Evolutionary conservation across 23 tunicate genomes (phyloP), one percentile per base, ranked within the genome.

Genomic region (Ascidia mentula): DNA sequence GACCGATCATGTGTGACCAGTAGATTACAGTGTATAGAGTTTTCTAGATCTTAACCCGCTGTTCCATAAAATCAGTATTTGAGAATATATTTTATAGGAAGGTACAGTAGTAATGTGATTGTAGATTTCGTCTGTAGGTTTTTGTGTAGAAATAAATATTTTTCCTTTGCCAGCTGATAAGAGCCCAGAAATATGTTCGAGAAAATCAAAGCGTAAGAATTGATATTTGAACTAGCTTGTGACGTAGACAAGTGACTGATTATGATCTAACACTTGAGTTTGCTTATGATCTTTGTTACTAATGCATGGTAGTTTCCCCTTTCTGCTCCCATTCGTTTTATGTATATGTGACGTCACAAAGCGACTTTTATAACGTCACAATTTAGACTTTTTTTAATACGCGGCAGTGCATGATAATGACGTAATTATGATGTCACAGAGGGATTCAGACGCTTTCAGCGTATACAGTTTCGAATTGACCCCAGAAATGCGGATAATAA

Each of bases 391-490:
- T 20, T 28, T 28, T 53, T 9, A 28, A 53, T 28, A 53, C 38
- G 38, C 12, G 24, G 31, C 38, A 35, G 31, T 34, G 40, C 38
- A 36, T 72, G 40, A 20, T 72, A 72, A 72, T 34, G 12, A 72
- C 1, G 38, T 72, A 72, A 36, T 72, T 34, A 28, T 53, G 65
- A 53, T 53, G 65, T 20, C 22, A 53, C 65, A 53, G 83, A 60
- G 60, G 24, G 79, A 88, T 60, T 72, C 91, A 77, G 98, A 93
- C 59, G 80, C 89, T 28, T 83, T 74, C 84, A 93, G 98, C 46
- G 92, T 93, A 34, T 93, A 85, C 88, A 93, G 98, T 72, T 93
- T 93, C 73, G 98, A 93, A 45, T 22, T 93, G 45, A 84, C 92
- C 45, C 86, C 94, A 42, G 78, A 86, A 32, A 86, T 86, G 90